These are phyloP conservation scores for Trachemys scripta DNA, from an alignment of 2,113 vertebrate species.

Conservation along the genomic window DNA sequence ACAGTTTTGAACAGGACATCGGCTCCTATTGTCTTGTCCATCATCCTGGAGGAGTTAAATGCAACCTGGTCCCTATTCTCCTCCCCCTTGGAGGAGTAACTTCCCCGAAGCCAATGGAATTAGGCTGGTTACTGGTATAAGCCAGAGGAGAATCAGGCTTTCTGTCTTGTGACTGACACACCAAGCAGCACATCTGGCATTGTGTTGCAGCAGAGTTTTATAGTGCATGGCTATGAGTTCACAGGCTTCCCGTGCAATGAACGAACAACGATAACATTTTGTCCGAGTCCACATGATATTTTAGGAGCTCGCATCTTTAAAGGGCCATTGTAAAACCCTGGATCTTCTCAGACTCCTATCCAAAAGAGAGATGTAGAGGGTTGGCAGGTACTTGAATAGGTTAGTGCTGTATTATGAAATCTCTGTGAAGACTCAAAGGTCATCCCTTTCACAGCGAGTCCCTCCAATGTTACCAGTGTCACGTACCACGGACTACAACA, in stretches of 20 bases:
- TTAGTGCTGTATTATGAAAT: not conserved
- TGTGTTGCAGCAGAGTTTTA: not conserved
- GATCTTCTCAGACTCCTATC: not conserved
- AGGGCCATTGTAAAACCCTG: not conserved
- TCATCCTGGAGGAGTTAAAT: not conserved
- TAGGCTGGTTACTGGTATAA: not conserved
- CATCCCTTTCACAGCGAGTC: not conserved
- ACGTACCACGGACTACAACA: rapidly evolving
- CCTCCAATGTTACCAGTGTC: not conserved
- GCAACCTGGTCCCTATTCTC: not conserved
- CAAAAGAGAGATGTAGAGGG: rapidly evolving
- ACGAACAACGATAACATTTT: rapidly evolving
- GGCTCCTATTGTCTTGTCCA: not conserved
- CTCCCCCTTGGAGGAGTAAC: not conserved
- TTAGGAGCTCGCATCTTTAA: rapidly evolving
- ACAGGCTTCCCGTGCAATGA: rapidly evolving
- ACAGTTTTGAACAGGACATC: not conserved
- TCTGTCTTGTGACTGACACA: not conserved
- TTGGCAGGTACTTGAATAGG: slow-evolving; percentile 23
- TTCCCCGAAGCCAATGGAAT: not conserved
- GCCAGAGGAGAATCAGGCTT: not conserved
- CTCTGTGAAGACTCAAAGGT: slow-evolving; percentile 44
- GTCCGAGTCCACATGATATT: rapidly evolving
- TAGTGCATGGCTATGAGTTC: not conserved
- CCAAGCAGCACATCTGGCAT: rapidly evolving